A percentile compares a stretch with the other conserved stretches of the same genome.
These are phyloP conservation scores for Antennarius striatus DNA, from an alignment of 2,113 vertebrate genomes.

Conservation along the genomic window DNA sequence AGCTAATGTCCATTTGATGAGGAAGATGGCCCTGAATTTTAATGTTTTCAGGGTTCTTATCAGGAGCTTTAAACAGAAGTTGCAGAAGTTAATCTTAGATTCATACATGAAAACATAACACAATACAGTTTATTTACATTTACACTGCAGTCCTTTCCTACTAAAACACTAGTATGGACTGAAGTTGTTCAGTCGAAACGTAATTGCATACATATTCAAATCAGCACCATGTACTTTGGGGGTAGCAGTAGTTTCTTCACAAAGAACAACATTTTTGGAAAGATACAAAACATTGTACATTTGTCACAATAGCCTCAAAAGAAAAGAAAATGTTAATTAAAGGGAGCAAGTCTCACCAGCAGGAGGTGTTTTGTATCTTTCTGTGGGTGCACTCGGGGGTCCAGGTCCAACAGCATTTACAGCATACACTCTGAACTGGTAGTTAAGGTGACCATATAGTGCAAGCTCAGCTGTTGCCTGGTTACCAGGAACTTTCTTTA, in stretches of 20 bases:
- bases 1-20: slow-evolving; percentile 94
- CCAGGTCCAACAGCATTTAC: slow-evolving; percentile 88
- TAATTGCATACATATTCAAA: not conserved
- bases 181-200: no score
- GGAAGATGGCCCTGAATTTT: slow-evolving; percentile 87
- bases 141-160: not conserved
- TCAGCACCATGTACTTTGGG: not conserved
- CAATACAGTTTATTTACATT: not conserved
- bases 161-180: not conserved
- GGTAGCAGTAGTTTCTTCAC: not conserved
- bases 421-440: slow-evolving; percentile 90
- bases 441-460: slow-evolving; percentile 84
- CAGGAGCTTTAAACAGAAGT: slow-evolving; percentile 85
- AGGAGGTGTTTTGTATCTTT: slow-evolving; percentile 84
- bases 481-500: slow-evolving; percentile 79
- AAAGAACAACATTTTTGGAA: not conserved
- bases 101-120: not conserved
- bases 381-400: slow-evolving; percentile 83
- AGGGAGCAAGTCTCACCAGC: slow-evolving; percentile 78
- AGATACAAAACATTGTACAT: slow-evolving; percentile 10
- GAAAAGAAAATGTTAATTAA: slow-evolving; percentile 36
- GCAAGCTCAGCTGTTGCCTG: slow-evolving; percentile 77
- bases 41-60: slow-evolving; percentile 91
- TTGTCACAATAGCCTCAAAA: slow-evolving; percentile 16
- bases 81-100: not conserved